Base-by-base conservation (phyloP, 2,888 invertebrate genomes). In the Thalpophila matura region DNA sequence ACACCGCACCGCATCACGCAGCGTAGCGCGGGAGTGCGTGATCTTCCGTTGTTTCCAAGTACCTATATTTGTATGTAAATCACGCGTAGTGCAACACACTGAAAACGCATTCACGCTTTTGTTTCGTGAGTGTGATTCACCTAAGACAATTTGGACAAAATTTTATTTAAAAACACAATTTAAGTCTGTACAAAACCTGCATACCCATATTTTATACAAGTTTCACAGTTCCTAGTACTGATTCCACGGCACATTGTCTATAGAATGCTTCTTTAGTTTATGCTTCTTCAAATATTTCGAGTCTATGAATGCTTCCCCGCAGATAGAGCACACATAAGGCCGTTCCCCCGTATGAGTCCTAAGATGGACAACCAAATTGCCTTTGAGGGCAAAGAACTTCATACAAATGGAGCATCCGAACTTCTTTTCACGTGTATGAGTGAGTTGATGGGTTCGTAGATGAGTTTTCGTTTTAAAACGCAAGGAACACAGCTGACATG, bases 251-350 rank as follows among this genome's bases (percentile, higher is more conserved):
- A 91, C 87, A 83, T 92, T 94, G 2, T 90, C 91, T 42, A 91
- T 91, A 0, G 91, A 75, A 81, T 95, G 95, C 58, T 94, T 94
- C 84, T 92, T 94, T 77, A 92, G 80, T 70, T 94, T 95, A 54
- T 95, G 95, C 49, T 95, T 95, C 62, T 95, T 95, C 51, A 95
- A 86, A 83, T 95, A 95, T 82, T 95, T 95, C 0, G 95, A 95
- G 77, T 95, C 95, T 74, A 95, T 95, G 60, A 95, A 95, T 0
- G 94, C 91, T 63, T 95, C 95, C 0, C 86, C 89, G 57, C 95
- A 95, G 14, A 93, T 68, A 0, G 88, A 84, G 70, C 95, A 95
- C 0, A 91, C 86, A 77, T 95, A 95, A 0, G 95, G 95, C 0
- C 95, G 68, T 60, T 95, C 95, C 0, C 95, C 95, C 0, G 95